Evolutionary conservation across 1,140 invertebrate genomes (phyloP).

Genomic region (Periplaneta americana): DNA sequence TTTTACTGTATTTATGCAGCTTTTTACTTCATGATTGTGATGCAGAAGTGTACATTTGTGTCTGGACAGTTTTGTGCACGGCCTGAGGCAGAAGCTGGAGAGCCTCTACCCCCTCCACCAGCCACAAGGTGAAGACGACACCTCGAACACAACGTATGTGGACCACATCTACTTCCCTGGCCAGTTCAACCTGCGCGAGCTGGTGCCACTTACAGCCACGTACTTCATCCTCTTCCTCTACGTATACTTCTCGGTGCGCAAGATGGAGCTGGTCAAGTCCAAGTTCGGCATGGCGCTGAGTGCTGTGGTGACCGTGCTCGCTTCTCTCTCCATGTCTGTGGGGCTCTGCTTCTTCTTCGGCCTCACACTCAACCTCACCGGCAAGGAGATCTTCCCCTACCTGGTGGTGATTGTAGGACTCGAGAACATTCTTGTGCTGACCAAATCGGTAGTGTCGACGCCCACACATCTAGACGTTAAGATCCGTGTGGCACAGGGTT

Average conservation of each 20-base stretch:
- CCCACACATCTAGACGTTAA: slow-evolving; percentile 89
- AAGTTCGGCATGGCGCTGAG: slow-evolving; percentile 87
- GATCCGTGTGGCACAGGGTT: slow-evolving; percentile 86
- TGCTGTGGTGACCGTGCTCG: slow-evolving; percentile 81
- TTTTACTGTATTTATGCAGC: too few relatives aligned
- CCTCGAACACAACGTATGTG: not conserved
- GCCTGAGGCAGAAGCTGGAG: slow-evolving; percentile 62
- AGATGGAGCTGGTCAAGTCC: slow-evolving; percentile 90
- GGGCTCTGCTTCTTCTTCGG: slow-evolving; percentile 93
- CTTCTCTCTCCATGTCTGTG: slow-evolving; percentile 88
- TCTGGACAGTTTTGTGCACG: slow-evolving; percentile 68
- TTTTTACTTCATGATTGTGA: too few relatives aligned
- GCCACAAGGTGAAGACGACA: slow-evolving; percentile 25
- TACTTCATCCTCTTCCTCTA: slow-evolving; percentile 86
- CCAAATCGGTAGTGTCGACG: slow-evolving; percentile 90
- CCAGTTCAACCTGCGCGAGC: slow-evolving; percentile 80
- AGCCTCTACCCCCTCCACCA: slow-evolving; percentile 66
- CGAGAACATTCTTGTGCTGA: slow-evolving; percentile 93
- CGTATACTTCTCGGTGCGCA: slow-evolving; percentile 90
- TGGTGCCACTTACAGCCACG: slow-evolving; percentile 76
- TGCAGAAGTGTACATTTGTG: too few relatives aligned
- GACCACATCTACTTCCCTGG: slow-evolving; percentile 80
- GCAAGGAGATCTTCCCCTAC: slow-evolving; percentile 90
- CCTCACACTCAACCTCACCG: slow-evolving; percentile 65
- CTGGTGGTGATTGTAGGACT: slow-evolving; percentile 90